Evolutionary conservation across 2,888 invertebrate species (phyloP).

Genomic region (Resseliella maxima): DNA sequence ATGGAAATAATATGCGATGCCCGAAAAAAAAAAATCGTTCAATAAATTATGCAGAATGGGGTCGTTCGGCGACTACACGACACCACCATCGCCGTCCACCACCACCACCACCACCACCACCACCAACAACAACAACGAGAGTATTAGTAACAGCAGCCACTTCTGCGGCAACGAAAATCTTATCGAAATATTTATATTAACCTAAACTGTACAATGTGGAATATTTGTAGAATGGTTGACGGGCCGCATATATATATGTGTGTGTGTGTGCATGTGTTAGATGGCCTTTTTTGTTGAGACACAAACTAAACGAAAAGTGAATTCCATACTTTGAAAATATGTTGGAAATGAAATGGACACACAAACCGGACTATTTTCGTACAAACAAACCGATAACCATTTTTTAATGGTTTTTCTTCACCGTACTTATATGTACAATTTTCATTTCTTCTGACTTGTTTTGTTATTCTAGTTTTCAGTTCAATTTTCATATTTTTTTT

Average conservation of each 20-base stretch:
- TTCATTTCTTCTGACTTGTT: too few species aligned
- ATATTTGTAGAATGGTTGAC: constrained; percentile 22
- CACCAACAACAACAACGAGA: constrained; percentile 33
- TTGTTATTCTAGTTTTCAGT: too few species aligned
- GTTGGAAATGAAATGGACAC: constrained; percentile 47
- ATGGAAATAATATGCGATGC: constrained; percentile 33
- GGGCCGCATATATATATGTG: neutral
- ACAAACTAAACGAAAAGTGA: constrained; percentile 11
- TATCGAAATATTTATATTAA: constrained; percentile 47
- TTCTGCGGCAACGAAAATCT: too few species aligned
- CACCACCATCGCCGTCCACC: neutral
- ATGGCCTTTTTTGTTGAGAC: neutral
- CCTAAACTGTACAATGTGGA: constrained; percentile 29
- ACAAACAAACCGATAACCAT: constrained; percentile 16
- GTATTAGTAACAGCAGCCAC: too few species aligned
- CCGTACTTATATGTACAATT: neutral
- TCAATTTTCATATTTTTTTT: too few species aligned
- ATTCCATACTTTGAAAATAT: neutral
- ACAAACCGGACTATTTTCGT: constrained; percentile 33
- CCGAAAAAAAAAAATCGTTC: constrained; percentile 51
- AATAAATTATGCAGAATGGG: constrained; percentile 56
- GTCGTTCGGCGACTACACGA: neutral
- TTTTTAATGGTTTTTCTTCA: neutral
- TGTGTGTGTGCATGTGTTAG: neutral
- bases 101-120: neutral